Evolutionary conservation across 2,888 invertebrate genomes (phyloP).

Genomic region (Blastobasis lacticolella): DNA sequence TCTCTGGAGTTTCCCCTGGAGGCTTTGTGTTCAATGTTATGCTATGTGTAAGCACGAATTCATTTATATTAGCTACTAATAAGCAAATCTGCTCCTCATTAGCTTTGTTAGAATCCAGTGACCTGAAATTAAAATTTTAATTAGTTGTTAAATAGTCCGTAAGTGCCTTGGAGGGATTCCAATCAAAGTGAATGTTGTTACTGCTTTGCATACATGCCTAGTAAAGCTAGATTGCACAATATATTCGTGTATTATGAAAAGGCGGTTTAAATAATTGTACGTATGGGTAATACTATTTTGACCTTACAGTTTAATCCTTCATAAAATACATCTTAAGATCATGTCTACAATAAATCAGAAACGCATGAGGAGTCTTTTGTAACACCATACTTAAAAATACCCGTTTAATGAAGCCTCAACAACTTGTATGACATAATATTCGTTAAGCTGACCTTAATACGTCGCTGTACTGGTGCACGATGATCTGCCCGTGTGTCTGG

Average conservation of each 20-base stretch:
- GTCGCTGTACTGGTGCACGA: conserved; percentile 67
- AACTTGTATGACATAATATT: no score
- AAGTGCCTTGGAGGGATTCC: conserved; percentile 2
- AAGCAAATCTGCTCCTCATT: conserved; percentile 63
- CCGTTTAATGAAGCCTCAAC: no score
- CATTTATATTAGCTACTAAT: conserved; percentile 71
- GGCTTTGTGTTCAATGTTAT: conserved; percentile 65
- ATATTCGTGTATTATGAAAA: no score
- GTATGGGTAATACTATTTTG: not conserved
- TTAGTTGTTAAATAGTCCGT: not conserved
- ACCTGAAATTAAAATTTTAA: conserved; percentile 29
- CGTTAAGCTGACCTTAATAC: conserved; percentile 47
- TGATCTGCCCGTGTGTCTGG: conserved; percentile 69
- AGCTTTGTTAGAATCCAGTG: conserved; percentile 43
- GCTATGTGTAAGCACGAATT: conserved; percentile 72
- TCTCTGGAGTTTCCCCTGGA: conserved; percentile 62
- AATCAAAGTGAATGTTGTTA: no score
- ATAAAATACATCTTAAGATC: not conserved
- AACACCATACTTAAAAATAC: no score
- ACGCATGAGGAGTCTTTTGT: not conserved
- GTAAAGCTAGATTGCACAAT: no score
- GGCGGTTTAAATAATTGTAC: not conserved
- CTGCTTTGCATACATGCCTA: no score
- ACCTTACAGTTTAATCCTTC: not conserved
- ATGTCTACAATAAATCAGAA: not conserved